Conservation (phyloP, 37 sponge, comb jelly and placozoan genomes). For the Oscarella lobularis region DNA sequence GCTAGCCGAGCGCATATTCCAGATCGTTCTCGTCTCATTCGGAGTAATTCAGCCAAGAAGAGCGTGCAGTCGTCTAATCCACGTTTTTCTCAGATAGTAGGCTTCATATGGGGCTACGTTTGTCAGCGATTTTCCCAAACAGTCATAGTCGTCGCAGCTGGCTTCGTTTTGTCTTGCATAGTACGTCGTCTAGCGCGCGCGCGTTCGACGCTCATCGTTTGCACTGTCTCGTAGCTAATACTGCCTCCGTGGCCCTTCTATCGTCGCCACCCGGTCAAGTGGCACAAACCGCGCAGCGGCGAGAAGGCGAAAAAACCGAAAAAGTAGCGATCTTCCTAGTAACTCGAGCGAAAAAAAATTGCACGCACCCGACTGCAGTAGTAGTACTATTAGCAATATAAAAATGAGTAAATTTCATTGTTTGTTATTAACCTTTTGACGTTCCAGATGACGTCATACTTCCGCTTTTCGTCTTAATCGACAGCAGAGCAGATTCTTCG, state of each 20-base stretch:
- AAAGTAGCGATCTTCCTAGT: neutral
- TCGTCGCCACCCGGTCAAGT: constrained; percentile 40
- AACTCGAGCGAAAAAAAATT: neutral
- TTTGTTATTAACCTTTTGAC: too few relatives aligned
- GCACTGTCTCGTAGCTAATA: too few relatives aligned
- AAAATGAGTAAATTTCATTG: too few relatives aligned
- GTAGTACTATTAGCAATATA: too few relatives aligned
- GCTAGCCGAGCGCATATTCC: constrained; percentile 72
- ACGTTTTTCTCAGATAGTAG: constrained; percentile 55
- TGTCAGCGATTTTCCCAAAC: constrained; percentile 87
- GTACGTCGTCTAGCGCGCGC: constrained; percentile 45
- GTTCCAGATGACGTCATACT: too few relatives aligned
- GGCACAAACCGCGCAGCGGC: constrained; percentile 27
- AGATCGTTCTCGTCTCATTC: constrained; percentile 66
- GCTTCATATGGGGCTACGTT: constrained; percentile 90
- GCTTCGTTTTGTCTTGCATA: constrained; percentile 57
- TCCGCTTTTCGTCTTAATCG: too few relatives aligned
- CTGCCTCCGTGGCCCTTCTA: constrained; percentile 82
- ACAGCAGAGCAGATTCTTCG: too few relatives aligned
- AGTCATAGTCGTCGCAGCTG: constrained; percentile 67
- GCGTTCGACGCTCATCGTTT: too few relatives aligned
- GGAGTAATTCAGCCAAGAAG: constrained; percentile 20
- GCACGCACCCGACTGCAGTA: too few relatives aligned
- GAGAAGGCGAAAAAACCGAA: neutral
- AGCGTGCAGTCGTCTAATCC: neutral